Evolutionary conservation across 2,113 vertebrate genomes (phyloP).

Genomic region (Notiomystis cincta): DNA sequence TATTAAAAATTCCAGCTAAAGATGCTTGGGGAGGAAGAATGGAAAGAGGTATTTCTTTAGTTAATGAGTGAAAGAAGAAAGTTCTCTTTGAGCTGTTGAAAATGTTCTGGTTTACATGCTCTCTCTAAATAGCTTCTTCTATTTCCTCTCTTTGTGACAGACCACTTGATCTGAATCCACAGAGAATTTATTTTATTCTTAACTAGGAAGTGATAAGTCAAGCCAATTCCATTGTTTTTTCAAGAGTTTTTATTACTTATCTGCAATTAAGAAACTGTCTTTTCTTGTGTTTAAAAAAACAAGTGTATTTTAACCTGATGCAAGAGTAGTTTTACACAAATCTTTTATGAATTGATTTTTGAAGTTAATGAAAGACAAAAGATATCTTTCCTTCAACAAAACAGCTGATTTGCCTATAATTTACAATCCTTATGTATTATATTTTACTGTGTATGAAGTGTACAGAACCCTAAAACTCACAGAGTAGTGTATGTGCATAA

Average conservation of each 20-base stretch:
- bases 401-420: not conserved
- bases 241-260: not conserved
- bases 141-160: not conserved
- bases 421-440: not conserved
- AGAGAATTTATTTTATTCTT: not conserved
- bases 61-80: not conserved
- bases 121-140: not conserved
- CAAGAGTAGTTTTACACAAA: not conserved
- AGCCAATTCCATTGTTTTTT: not conserved
- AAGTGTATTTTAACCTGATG: not conserved
- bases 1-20: not conserved
- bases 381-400: not conserved
- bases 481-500: not conserved
- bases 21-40: not conserved
- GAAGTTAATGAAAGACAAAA: not conserved
- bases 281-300: not conserved
- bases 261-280: not conserved
- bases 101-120: not conserved
- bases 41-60: not conserved
- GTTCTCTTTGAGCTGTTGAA: not conserved
- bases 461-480: not conserved
- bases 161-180: not conserved
- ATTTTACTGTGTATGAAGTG: not conserved
- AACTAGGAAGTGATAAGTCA: not conserved
- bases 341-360: not conserved